A percentile compares a stretch with the other conserved stretches of the same genome.
These are phyloP conservation scores for Dicycla oo DNA, from an alignment of 2,888 invertebrate species.

Conservation along the genomic window DNA sequence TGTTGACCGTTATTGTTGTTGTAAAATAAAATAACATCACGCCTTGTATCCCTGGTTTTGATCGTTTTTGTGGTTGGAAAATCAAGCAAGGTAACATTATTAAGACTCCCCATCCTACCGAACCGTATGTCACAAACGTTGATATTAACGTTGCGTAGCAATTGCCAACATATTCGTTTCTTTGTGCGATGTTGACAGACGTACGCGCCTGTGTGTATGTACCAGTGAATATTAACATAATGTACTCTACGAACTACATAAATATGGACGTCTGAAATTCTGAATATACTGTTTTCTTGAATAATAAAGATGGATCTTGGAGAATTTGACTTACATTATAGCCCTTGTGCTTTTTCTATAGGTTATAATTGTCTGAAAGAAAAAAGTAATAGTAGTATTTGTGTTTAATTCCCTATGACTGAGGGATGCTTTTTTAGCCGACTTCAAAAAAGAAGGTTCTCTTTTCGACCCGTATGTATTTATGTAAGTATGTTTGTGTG, in stretches of 20 bases:
- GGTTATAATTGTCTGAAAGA: background rate
- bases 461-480: no score
- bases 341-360: background rate
- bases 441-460: no score
- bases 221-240: slow-evolving; percentile 26
- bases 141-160: slow-evolving; percentile 24
- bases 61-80: background rate
- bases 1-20: no score
- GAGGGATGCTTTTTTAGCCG: background rate
- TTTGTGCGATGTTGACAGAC: slow-evolving; percentile 14
- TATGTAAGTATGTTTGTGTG: no score
- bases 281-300: slow-evolving; percentile 12
- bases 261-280: background rate
- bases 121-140: slow-evolving; percentile 11
- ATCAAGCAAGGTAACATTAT: background rate
- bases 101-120: background rate
- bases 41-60: no score
- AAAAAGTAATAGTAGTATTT: background rate
- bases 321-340: background rate
- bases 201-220: slow-evolving; percentile 4
- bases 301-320: slow-evolving; percentile 6
- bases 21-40: no score
- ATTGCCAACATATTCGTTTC: slow-evolving; percentile 24
- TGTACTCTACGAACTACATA: background rate
- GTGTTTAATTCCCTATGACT: background rate